A percentile compares a stretch with the other conserved stretches of the same genome.
Conservation (phyloP, 2,797 vertebrate species). For the Poeciliopsis presidionis region DNA sequence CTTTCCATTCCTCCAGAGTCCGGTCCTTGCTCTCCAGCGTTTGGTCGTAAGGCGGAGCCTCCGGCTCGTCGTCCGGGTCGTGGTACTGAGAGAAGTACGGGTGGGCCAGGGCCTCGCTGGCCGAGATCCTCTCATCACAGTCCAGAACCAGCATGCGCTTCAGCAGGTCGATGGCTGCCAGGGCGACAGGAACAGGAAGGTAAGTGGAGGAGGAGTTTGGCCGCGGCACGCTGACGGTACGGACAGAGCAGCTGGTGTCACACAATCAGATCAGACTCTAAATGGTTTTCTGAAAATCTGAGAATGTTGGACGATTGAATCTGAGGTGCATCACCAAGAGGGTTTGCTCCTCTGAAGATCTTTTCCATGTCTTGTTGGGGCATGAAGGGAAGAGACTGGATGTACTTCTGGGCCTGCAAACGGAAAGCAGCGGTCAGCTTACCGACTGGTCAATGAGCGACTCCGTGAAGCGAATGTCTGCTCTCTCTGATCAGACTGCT, state of each 20-base stretch:
- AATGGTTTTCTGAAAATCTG: neutral
- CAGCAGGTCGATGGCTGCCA: conserved; percentile 91
- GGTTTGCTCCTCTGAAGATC: conserved; percentile 93
- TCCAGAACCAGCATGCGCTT: conserved; percentile 97
- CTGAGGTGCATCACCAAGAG: conserved; percentile 81
- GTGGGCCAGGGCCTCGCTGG: conserved; percentile 90
- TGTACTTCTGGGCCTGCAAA: conserved; percentile 94
- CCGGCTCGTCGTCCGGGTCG: conserved; percentile 94
- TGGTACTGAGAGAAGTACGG: conserved; percentile 97
- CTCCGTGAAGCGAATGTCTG: conserved; percentile 1
- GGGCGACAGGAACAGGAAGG: conserved; percentile 31
- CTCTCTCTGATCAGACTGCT: conserved; percentile 18
- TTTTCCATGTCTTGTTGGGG: conserved; percentile 95
- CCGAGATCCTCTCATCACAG: conserved; percentile 94
- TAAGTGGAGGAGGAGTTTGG: neutral
- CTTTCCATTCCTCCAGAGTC: conserved; percentile 97
- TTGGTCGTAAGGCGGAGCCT: conserved; percentile 91
- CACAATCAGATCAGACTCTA: neutral
- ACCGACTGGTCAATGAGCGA: conserved; percentile 39
- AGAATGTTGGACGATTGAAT: conserved; percentile 23
- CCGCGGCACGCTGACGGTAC: neutral
- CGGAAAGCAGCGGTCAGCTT: conserved; percentile 35
- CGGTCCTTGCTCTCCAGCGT: conserved; percentile 93
- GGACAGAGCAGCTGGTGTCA: neutral
- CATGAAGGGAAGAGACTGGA: conserved; percentile 97